Conservation (phyloP, 2,888 invertebrate species). For the Allolobophora icterica region DNA sequence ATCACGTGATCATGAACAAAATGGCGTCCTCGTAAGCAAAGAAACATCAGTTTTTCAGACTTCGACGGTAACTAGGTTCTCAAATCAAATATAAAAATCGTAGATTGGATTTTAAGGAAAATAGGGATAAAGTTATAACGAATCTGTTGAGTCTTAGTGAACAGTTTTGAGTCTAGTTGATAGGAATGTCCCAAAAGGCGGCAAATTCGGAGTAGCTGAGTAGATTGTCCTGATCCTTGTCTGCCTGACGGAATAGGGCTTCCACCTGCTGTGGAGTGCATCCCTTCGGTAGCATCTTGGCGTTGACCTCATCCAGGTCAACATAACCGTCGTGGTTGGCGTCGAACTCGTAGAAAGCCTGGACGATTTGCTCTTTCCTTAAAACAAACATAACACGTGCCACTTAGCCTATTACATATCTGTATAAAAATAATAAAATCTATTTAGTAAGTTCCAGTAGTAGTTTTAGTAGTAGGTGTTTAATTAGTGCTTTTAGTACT, state of each 20-base stretch:
- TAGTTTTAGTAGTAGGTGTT: no score
- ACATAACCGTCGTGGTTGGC: constrained; percentile 44
- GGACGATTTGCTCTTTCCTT: constrained; percentile 45
- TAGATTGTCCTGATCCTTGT: constrained; percentile 43
- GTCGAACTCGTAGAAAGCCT: constrained; percentile 46
- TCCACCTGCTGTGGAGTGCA: constrained; percentile 41
- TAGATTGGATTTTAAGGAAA: background rate
- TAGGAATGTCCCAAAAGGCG: constrained; percentile 47
- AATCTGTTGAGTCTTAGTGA: background rate
- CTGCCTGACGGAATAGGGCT: constrained; percentile 43
- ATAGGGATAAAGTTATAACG: constrained; percentile 5
- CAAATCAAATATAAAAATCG: background rate
- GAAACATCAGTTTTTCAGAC: background rate
- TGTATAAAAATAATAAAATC: background rate
- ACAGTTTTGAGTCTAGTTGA: constrained; percentile 34
- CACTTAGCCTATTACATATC: background rate
- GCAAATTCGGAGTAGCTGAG: constrained; percentile 47
- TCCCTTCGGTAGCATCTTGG: constrained; percentile 45
- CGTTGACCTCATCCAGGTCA: constrained; percentile 39
- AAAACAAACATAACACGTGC: background rate
- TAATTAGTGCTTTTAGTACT: no score
- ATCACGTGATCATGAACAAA: background rate
- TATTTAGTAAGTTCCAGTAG: no score
- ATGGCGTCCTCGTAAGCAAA: background rate
- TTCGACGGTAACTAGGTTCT: background rate